Evolutionary conservation across 2,797 vertebrate species (phyloP).

Genomic region (Jordanella pulchra): DNA sequence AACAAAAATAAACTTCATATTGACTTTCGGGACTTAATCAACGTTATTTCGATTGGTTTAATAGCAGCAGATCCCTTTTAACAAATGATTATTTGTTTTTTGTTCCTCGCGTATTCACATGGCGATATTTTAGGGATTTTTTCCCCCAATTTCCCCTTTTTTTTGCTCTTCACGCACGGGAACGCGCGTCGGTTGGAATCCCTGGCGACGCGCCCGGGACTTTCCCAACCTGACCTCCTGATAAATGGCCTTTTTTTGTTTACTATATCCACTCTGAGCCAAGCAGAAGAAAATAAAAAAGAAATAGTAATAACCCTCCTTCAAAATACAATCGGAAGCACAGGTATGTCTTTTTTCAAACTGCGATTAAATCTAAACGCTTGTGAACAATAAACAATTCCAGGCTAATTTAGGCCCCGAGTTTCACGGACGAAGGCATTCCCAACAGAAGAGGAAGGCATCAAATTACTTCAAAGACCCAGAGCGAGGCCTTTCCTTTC

Average conservation of each 20-base stretch:
- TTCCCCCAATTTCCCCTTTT: neutral
- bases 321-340: constrained; percentile 6
- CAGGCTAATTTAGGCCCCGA: neutral
- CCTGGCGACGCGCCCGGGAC: constrained; percentile 90
- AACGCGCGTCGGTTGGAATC: constrained; percentile 72
- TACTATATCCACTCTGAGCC: constrained; percentile 44
- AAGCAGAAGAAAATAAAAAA: neutral
- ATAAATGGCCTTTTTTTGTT: constrained; percentile 75
- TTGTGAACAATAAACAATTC: neutral
- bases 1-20: neutral
- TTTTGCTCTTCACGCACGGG: constrained; percentile 45
- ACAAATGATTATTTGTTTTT: neutral
- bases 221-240: constrained; percentile 81
- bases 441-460: constrained; percentile 53
- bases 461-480: constrained; percentile 59
- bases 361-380: accelerated
- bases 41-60: neutral
- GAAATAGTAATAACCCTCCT: neutral
- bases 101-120: neutral
- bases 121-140: constrained; percentile 5
- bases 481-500: constrained; percentile 41
- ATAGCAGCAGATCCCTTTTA: neutral
- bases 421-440: constrained; percentile 41
- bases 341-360: neutral
- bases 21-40: neutral